These are phyloP conservation scores for Rhaphigaster nebulosa DNA, from an alignment of 2,888 invertebrate species.

Conservation along the genomic window DNA sequence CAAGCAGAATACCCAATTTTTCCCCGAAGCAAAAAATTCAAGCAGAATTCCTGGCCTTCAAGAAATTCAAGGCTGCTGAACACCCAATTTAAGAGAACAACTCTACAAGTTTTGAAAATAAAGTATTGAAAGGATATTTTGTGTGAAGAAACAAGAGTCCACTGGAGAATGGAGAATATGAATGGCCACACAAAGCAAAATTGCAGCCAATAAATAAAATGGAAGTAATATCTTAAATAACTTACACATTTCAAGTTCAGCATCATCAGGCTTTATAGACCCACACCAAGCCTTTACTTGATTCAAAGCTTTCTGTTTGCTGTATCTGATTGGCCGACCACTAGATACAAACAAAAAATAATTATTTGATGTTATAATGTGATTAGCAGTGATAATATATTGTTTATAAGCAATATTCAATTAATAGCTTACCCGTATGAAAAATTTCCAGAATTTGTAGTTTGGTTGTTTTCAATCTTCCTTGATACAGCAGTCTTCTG, in stretches of 20 bases:
- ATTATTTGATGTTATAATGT: not conserved
- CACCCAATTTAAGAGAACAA: no score
- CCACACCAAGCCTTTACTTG: constrained; percentile 90
- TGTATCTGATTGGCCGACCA: constrained; percentile 79
- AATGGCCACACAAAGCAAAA: no score
- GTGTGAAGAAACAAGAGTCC: no score
- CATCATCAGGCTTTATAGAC: constrained; percentile 68
- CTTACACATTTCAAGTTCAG: constrained; percentile 63
- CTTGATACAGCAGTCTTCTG: constrained; percentile 47
- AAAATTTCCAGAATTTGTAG: constrained; percentile 11
- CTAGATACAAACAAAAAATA: not conserved
- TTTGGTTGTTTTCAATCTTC: constrained; percentile 50
- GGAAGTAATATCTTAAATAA: not conserved
- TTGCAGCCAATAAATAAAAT: not conserved
- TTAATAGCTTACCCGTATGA: constrained; percentile 43
- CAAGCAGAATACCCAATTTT: no score
- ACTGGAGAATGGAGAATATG: no score
- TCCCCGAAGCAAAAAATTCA: no score
- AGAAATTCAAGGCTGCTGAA: no score
- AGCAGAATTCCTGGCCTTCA: no score
- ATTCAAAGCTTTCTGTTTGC: constrained; percentile 85
- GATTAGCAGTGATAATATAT: not conserved
- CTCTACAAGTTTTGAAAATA: no score
- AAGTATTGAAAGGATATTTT: not conserved
- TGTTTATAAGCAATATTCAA: not conserved